Base-by-base conservation (phyloP, 2,113 vertebrate species). In the Suricata suricatta region DNA sequence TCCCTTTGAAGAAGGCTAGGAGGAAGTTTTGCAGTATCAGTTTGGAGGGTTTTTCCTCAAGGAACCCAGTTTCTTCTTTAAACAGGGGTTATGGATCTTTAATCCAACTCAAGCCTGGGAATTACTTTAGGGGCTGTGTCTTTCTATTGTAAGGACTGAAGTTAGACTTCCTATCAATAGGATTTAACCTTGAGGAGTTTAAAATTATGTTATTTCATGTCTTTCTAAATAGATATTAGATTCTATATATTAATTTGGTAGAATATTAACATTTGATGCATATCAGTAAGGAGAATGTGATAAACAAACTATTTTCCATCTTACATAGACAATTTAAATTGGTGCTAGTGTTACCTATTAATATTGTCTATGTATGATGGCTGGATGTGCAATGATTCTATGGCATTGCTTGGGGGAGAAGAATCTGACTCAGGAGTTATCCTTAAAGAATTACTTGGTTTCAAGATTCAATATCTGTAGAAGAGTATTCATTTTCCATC, bases 401-500 rank as follows among this genome's bases (percentile, higher is more conserved):
- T 63, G 47, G 27, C 6, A 71, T 76, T 89, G 31, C 0, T 0
- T 38, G 19, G 4, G 23, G 5, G 1, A 63, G 38, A 23, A 69
- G 7, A 81, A 50, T 41, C 29, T 91, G 54, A 97, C 92, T 95
- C 60, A 95, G 11, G 8, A 79, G 19, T 68, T 84, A 69, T 64
- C 16, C 12, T 95, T 38, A 84, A 94, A 95, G 35, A 80, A 64
- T 12, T n/a, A 11, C 17, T 93, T 92, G 6, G 9, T 71, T 95
- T 95, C 92, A 96, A 87, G 25, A 68, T 9, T 93, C 64, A 84
- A 4, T 95, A 79, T 93, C 19, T 96, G 13, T 93, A 25, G 31
- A 4, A 90, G 63, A 85, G 41, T 89, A 95, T 98, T 86, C 93
- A 92, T 87, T 96, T 96, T 96, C 76, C 54, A 96, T 77, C 63